These are phyloP conservation scores for Eurosta solidaginis DNA, from an alignment of 1,140 invertebrate genomes.

Conservation along the genomic window DNA sequence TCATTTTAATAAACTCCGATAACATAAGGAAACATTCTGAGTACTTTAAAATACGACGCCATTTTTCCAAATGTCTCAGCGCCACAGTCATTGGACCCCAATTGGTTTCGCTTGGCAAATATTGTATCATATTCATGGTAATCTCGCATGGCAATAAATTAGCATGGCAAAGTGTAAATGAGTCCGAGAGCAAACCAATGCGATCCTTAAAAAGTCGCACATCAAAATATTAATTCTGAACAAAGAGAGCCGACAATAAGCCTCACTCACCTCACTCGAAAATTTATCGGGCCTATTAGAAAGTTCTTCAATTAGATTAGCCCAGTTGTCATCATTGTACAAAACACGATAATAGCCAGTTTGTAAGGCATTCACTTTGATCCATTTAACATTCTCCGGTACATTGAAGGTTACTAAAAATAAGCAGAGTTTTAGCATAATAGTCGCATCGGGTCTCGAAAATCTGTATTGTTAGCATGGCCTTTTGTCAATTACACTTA, in stretches of 20 bases:
- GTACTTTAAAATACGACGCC: constrained; percentile 72
- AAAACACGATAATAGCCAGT: constrained; percentile 86
- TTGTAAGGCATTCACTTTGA: constrained; percentile 87
- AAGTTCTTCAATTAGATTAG: constrained; percentile 71
- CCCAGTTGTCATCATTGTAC: constrained; percentile 81
- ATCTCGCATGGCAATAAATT: constrained; percentile 71
- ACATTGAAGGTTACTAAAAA: constrained; percentile 70
- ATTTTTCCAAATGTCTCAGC: constrained; percentile 69
- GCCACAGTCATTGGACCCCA: constrained; percentile 77
- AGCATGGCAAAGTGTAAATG: constrained; percentile 74
- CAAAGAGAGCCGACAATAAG: neutral
- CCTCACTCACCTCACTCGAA: constrained; percentile 60
- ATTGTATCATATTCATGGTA: constrained; percentile 71
- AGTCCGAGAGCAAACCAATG: constrained; percentile 75
- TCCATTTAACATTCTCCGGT: constrained; percentile 70
- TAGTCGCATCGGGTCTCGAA: neutral
- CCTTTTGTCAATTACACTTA: constrained; percentile 36
- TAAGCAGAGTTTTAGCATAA: neutral
- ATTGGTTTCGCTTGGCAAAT: constrained; percentile 73
- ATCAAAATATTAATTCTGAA: constrained; percentile 34
- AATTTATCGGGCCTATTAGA: constrained; percentile 71
- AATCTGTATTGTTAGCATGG: neutral
- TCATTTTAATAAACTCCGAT: constrained; percentile 66
- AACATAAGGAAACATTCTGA: constrained; percentile 70
- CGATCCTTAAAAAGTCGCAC: constrained; percentile 63